Percentiles rank a stretch among this genome's conserved stretches.
Conservation (phyloP, 2,888 invertebrate species). For the Thecophora atra region DNA sequence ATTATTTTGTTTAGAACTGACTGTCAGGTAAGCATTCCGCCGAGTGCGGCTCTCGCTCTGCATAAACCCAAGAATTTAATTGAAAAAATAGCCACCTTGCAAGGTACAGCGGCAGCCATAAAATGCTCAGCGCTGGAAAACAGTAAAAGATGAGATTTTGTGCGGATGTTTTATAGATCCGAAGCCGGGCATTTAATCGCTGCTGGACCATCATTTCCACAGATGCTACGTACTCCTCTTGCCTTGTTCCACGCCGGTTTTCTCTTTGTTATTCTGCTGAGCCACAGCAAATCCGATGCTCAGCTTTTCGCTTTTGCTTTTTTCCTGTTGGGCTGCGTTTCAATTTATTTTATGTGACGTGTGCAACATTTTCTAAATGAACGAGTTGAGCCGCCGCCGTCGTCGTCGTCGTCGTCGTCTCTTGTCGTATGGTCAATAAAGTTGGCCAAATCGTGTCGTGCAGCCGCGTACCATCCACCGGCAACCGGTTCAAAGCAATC, state of each 20-base stretch:
- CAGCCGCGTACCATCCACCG: not conserved
- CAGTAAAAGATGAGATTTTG: too few relatives aligned
- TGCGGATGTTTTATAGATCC: too few relatives aligned
- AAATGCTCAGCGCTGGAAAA: too few relatives aligned
- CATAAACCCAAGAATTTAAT: too few relatives aligned
- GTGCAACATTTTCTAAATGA: slow-evolving; percentile 25
- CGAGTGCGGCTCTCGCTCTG: too few relatives aligned
- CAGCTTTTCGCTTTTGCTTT: not conserved
- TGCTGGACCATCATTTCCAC: too few relatives aligned
- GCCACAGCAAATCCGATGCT: not conserved
- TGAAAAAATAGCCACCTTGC: too few relatives aligned
- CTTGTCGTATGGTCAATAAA: not conserved
- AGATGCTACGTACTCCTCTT: too few relatives aligned
- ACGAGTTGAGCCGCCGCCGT: not conserved
- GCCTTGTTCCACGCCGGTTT: too few relatives aligned
- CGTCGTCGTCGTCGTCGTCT: not conserved
- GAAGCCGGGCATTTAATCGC: too few relatives aligned
- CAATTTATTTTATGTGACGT: slow-evolving; percentile 25
- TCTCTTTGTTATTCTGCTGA: too few relatives aligned
- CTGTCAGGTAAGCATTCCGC: not conserved
- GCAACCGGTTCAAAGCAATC: slow-evolving; percentile 13
- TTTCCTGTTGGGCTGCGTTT: not conserved
- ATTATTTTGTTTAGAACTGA: not conserved
- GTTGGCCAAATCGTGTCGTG: not conserved
- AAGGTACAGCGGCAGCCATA: too few relatives aligned